Base-by-base conservation (phyloP, 2,797 vertebrate species). In the Aeoliscus strigatus region DNA sequence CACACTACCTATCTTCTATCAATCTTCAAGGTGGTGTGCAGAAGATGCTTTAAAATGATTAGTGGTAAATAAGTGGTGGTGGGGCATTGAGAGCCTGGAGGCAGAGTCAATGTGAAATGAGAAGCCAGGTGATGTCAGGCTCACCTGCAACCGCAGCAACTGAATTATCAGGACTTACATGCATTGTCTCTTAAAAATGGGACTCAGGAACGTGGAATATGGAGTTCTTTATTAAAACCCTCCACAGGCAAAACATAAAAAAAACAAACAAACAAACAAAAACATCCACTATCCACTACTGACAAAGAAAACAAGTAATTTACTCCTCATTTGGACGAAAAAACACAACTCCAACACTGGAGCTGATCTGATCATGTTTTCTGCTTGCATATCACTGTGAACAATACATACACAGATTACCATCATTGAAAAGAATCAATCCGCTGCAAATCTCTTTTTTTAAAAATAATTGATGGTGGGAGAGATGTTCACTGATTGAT, bases 1-100 rank as follows among this genome's bases (percentile, higher is more conserved):
- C 38, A 17, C 6, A 55, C 70, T 31, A 63, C 73, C 62, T 69
- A 29, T 68, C 71, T 71, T 68, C 50, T 64, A 27, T 54, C 52
- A 51, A 68, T 41, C n/a, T n/a, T n/a, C n/a, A n/a, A n/a, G 60
- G 44, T 60, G 54, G 73, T 64, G 68, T 79, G 80, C 69, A 77
- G 66, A 83, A 86, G 82, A 86, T 86, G 73, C 69, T 73, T 85
- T 78, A 61, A 80, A 86, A 84, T 69, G 83, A 88, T 88, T 85
- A 83, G 54, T 70, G 51, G 77, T 82, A 85, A 86, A 85, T 86
- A 85, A 89, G 84, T 65, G 66, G 69, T 38, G 65, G 75, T 27
- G 55, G 14, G 46, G 67, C 77, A 80, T 53, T 28, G 18, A n/a
- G 84, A 82, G 86, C 82, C 80, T 62, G 51, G 53, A 73, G 68